phyloP scores from a whole-genome alignment of 1,140 invertebrate genomes.

The Hylyphantes graminicola region DNA sequence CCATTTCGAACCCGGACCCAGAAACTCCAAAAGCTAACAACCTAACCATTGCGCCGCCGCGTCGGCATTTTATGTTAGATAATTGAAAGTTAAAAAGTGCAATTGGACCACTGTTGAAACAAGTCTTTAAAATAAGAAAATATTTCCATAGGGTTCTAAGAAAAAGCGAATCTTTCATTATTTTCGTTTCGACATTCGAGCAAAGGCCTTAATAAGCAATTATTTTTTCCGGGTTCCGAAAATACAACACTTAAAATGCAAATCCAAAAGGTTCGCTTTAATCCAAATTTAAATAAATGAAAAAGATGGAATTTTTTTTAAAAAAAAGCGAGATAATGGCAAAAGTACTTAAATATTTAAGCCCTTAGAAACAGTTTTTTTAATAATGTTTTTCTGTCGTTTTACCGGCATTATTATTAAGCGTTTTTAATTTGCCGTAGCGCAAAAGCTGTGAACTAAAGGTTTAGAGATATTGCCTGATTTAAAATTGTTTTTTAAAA shows the following conservation, averaged over 20 bases:
- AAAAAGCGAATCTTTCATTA: background rate
- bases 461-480: too few species aligned
- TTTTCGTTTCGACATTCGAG: background rate
- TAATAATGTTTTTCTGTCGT: conserved; percentile 2
- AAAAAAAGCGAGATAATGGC: conserved; percentile 28
- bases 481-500: too few species aligned
- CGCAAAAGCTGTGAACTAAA: background rate
- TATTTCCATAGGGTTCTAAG: too few species aligned
- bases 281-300: conserved; percentile 11
- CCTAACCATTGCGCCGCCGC: too few species aligned
- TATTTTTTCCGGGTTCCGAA: conserved; percentile 41
- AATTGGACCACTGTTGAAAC: too few species aligned
- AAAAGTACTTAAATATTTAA: conserved; percentile 24
- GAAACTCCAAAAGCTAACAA: too few species aligned
- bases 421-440: conserved; percentile 30
- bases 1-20: too few species aligned
- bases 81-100: too few species aligned
- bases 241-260: conserved; percentile 37
- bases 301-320: background rate
- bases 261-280: conserved; percentile 23
- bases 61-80: too few species aligned
- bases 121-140: too few species aligned
- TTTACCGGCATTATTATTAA: conserved; percentile 1
- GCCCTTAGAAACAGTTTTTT: conserved; percentile 29
- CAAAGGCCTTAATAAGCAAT: conserved; percentile 43